Evolutionary conservation across 2,888 invertebrate species (phyloP).

Genomic region (Subacronicta megacephala): DNA sequence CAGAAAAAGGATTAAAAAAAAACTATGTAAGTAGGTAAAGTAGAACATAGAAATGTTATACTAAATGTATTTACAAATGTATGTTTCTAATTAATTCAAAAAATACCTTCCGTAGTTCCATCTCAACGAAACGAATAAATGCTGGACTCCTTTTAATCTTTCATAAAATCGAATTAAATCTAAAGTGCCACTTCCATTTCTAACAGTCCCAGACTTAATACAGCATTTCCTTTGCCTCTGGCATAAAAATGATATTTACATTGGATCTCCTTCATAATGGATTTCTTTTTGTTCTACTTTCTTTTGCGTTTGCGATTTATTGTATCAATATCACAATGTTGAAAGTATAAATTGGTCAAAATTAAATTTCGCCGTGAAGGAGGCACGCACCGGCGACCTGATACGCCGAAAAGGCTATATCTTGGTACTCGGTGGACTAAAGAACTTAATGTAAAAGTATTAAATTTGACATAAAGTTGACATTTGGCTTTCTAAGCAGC

Average conservation of each 20-base stretch:
- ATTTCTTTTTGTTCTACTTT: slow-evolving; percentile 28
- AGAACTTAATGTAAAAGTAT: neutral
- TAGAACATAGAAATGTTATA: too few relatives aligned
- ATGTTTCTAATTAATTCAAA: too few relatives aligned
- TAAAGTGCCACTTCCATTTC: slow-evolving; percentile 34
- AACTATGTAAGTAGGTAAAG: too few relatives aligned
- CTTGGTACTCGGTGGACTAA: neutral
- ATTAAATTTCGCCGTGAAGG: slow-evolving; percentile 25
- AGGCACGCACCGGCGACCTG: slow-evolving; percentile 60
- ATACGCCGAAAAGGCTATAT: slow-evolving; percentile 21
- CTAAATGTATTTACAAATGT: too few relatives aligned
- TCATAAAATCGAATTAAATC: slow-evolving; percentile 19
- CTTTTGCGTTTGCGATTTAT: slow-evolving; percentile 39
- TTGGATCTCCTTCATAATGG: slow-evolving; percentile 15
- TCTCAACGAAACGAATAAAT: neutral
- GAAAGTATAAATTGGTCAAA: slow-evolving; percentile 57
- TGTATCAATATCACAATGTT: slow-evolving; percentile 55
- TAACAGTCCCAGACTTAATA: slow-evolving; percentile 28
- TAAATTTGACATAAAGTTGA: slow-evolving; percentile 7
- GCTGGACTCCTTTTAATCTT: slow-evolving; percentile 27
- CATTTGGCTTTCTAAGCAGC: neutral
- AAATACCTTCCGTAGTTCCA: neutral
- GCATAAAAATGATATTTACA: slow-evolving; percentile 21
- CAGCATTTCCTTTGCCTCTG: slow-evolving; percentile 20
- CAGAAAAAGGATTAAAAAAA: too few relatives aligned